A percentile compares a stretch with the other conserved stretches of the same genome.
Conservation (phyloP, 2,888 invertebrate species). For the Apotomis turbidana region DNA sequence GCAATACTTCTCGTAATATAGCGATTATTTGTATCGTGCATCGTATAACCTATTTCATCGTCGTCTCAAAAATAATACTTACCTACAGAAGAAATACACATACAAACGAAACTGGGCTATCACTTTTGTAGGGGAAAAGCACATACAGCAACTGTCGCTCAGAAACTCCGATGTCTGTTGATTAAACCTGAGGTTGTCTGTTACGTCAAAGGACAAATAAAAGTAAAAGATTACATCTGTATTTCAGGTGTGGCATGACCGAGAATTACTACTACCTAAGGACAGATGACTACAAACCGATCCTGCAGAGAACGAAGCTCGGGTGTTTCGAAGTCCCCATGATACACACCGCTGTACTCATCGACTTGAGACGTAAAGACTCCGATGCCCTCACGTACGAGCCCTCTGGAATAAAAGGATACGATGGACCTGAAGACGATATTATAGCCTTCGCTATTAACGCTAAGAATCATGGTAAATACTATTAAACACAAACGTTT, state of each 20-base stretch:
- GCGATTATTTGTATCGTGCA: no score
- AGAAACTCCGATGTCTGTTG: no score
- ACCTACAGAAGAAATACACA: no score
- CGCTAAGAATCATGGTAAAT: slow-evolving; percentile 86
- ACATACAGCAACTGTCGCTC: no score
- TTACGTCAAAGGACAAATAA: no score
- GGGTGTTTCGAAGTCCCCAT: slow-evolving; percentile 95
- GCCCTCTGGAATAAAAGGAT: slow-evolving; percentile 83
- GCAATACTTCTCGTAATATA: no score
- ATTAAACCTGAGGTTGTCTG: no score
- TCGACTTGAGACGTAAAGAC: slow-evolving; percentile 85
- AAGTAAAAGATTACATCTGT: neutral
- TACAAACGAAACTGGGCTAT: no score
- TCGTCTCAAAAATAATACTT: no score
- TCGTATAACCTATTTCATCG: no score
- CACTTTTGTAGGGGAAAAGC: no score
- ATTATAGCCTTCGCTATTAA: slow-evolving; percentile 96
- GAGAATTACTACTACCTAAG: slow-evolving; percentile 92
- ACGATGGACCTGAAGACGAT: slow-evolving; percentile 93
- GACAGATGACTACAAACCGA: slow-evolving; percentile 92
- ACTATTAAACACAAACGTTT: no score
- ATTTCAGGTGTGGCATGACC: slow-evolving; percentile 89
- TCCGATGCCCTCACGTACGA: slow-evolving; percentile 90
- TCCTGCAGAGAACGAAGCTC: slow-evolving; percentile 86
- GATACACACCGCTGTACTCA: slow-evolving; percentile 94